Evolutionary conservation across 1,140 invertebrate genomes (phyloP), one percentile per base, ranked within the genome.

Genomic region (Panulirus ornatus): DNA sequence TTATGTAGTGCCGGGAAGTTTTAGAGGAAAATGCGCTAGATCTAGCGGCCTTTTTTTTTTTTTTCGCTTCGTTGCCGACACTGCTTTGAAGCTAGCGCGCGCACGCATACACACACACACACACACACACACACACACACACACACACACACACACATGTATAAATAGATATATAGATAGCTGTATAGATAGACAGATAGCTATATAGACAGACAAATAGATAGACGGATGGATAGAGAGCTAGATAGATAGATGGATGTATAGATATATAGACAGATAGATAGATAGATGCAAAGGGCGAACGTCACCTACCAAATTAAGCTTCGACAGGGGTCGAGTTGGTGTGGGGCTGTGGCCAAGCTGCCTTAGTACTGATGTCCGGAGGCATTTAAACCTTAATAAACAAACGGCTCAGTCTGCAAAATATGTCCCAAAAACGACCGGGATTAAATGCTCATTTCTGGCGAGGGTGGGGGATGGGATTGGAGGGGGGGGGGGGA

Each of bases 401-500:
- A 83, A 83, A 30, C 66, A 34, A 38, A 40, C 19, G 58, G 81
- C 47, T 83, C 34, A 83, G 51, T 63, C 81, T 30, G 9, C 58
- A 66, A 83, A 36, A 66, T 38, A 83, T 83, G 81, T 22, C 1
- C 44, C 30, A 38, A 51, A n/a, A 51, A 51, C 27, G 47, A 2
- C 38, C 27, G 54, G 81, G 81, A 66, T 83, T 81, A 81, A 54
- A 58, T 81, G 27, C 51, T 81, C 44, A 30, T 51, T 34, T 38
- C 44, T 42, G 63, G 22, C 22, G 63, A 22, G 63, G 30, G 19
- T 22, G 63, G 5, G 63, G 63, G 5, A 19, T 66, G 30, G 63
- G 30, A 30, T 19, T 66, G 5, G 63, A 30, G 5, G 63, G 5
- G 22, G 63, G 5, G 44, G 5, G 5, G 44, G 5, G 73, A 76